Base-by-base conservation (phyloP, 2,797 vertebrate species). In the Hylomyscus alleni region DNA sequence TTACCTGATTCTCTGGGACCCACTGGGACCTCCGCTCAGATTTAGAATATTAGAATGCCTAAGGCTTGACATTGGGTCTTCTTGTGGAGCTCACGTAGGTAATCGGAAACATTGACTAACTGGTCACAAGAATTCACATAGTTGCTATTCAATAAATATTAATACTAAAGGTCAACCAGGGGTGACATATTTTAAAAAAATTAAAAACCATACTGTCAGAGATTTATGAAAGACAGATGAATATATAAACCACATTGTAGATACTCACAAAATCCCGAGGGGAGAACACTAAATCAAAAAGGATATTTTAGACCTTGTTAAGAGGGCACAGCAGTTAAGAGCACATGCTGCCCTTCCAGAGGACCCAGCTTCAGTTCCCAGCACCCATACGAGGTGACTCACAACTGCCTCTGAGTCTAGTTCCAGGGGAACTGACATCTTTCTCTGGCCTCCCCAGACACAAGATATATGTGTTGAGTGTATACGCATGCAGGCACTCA, bases 251-350 rank as follows among this genome's bases (percentile, higher is more conserved):
- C 54, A 19, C 10, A 19, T 19, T 13, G 13, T 34, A 87, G 60
- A 90, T 52, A 69, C 22, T 83, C 75, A 78, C 19, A 96, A 96
- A 89, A 54, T 29, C 31, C 37, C 9, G 40, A 90, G 37, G 15
- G 82, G 20, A 52, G 40, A 69, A 80, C 22, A 81, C 14, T 37
- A 84, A 29, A 58, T 52, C 44, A 73, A 89, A 72, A 92, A 72
- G n/a, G 8, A 31, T 5, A 50, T 44, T 85, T 85, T 52, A 37
- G 83, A 31, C 26, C 20, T 10, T 50, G 31, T 20, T 50, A 67
- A 67, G 17, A 85, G 31, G 10, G 3, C 29, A 65, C 40, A 22
- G 44, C 17, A 65, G 15, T 67, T 84, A 47, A 47, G 82, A 67
- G 24, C 44, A n/a, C 44, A 8, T 50, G 29, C 5, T 67, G 44